phyloP scores from a whole-genome alignment of 1,140 invertebrate species.

The Mylabris phalerata region DNA sequence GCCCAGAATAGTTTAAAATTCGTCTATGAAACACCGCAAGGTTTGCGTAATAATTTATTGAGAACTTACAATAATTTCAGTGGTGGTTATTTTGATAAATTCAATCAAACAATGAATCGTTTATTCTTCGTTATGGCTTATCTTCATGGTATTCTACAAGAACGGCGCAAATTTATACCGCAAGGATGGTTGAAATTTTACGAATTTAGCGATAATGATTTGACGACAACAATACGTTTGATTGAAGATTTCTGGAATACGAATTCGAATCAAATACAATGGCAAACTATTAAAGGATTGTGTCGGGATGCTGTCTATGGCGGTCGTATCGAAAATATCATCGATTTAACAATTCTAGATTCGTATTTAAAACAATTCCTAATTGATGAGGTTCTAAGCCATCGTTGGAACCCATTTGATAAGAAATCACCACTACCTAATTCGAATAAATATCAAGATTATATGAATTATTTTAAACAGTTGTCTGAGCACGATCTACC shows the following conservation, averaged over 20 bases:
- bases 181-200: slow-evolving; percentile 84
- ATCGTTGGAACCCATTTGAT: slow-evolving; percentile 51
- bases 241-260: slow-evolving; percentile 53
- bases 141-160: slow-evolving; percentile 83
- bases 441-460: slow-evolving; percentile 47
- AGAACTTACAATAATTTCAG: slow-evolving; percentile 44
- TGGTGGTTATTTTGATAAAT: slow-evolving; percentile 35
- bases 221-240: slow-evolving; percentile 69
- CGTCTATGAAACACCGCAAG: slow-evolving; percentile 73
- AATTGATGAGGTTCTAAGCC: slow-evolving; percentile 51
- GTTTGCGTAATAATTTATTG: slow-evolving; percentile 52
- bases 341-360: slow-evolving; percentile 67
- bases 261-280: slow-evolving; percentile 49
- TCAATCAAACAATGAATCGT: slow-evolving; percentile 38
- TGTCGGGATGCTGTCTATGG: slow-evolving; percentile 81
- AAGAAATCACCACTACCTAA: slow-evolving; percentile 17
- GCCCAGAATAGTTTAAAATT: slow-evolving; percentile 57
- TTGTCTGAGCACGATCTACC: slow-evolving; percentile 63
- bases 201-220: slow-evolving; percentile 81
- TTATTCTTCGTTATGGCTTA: slow-evolving; percentile 67
- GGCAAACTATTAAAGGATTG: slow-evolving; percentile 74
- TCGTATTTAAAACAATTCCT: slow-evolving; percentile 74
- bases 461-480: slow-evolving; percentile 51
- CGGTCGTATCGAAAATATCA: slow-evolving; percentile 75
- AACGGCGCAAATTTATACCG: slow-evolving; percentile 78